Evolutionary conservation across 2,113 vertebrate species (phyloP).

Genomic region (Catagonus wagneri): DNA sequence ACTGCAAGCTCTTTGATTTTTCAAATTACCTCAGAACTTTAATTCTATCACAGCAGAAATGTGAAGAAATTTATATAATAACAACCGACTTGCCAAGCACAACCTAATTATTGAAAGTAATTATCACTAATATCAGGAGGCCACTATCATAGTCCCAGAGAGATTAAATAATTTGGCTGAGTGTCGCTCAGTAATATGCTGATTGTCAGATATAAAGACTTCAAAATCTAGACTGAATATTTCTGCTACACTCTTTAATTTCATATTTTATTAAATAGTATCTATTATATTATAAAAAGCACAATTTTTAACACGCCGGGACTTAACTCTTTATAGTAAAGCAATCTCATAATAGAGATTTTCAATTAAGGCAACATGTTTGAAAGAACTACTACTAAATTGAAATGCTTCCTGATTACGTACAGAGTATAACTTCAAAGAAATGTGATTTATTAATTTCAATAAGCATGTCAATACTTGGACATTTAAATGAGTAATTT

Average conservation of each 20-base stretch:
- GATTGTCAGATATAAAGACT: conserved; percentile 63
- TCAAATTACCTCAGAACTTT: conserved; percentile 60
- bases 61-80: conserved; percentile 69
- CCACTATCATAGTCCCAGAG: conserved; percentile 56
- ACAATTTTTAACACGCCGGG: conserved; percentile 26
- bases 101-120: conserved; percentile 76
- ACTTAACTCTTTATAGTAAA: conserved; percentile 48
- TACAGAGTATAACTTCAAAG: not conserved
- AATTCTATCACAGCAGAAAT: conserved; percentile 56
- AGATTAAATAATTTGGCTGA: conserved; percentile 71
- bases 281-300: conserved; percentile 30
- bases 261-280: conserved; percentile 67
- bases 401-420: not conserved
- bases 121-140: conserved; percentile 70
- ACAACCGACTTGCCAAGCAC: conserved; percentile 40
- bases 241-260: not conserved
- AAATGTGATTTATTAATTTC: conserved; percentile 24
- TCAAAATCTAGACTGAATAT: conserved; percentile 54
- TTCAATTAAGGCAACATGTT: conserved; percentile 31
- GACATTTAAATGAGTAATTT: not conserved
- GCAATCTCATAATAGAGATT: conserved; percentile 19
- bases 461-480: conserved; percentile 12
- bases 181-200: conserved; percentile 71
- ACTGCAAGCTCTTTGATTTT: conserved; percentile 63
- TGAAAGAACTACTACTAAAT: conserved; percentile 9